Evolutionary conservation across 2,113 vertebrate species (phyloP).

Genomic region (Aegotheles bennettii): DNA sequence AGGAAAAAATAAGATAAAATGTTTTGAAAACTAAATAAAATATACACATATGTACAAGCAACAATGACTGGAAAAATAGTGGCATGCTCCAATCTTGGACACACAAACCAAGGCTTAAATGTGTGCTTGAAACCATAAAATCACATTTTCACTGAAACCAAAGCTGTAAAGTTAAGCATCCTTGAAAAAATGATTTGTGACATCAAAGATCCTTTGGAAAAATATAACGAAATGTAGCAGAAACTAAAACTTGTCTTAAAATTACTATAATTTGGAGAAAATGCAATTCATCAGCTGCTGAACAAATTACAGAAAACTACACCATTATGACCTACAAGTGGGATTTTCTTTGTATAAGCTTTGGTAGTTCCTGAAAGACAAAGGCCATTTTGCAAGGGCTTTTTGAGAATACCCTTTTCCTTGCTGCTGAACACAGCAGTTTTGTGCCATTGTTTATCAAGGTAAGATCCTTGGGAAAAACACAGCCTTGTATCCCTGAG

Average conservation of each 20-base stretch:
- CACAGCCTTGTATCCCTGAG: fast-evolving
- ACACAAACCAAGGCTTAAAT: background rate
- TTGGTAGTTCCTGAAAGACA: background rate
- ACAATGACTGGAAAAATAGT: background rate
- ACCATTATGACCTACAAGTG: background rate
- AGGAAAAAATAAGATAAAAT: background rate
- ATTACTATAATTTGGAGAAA: background rate
- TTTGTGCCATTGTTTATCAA: background rate
- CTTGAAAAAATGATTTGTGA: background rate
- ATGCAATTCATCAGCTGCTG: background rate
- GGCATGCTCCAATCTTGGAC: background rate
- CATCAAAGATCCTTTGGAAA: background rate
- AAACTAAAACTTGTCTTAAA: background rate
- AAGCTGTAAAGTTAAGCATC: background rate
- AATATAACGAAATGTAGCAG: background rate
- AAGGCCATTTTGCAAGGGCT: background rate
- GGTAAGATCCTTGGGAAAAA: background rate
- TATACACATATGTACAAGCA: background rate
- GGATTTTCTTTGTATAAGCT: background rate
- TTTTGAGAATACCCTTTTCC: background rate
- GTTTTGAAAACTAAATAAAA: background rate
- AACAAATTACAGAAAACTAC: background rate
- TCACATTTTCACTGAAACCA: background rate
- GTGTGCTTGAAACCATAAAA: background rate
- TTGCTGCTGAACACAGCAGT: background rate